Percentiles rank a stretch among this genome's conserved stretches.
These are phyloP conservation scores for Andrena minutula DNA, from an alignment of 2,888 invertebrate species.

Conservation along the genomic window DNA sequence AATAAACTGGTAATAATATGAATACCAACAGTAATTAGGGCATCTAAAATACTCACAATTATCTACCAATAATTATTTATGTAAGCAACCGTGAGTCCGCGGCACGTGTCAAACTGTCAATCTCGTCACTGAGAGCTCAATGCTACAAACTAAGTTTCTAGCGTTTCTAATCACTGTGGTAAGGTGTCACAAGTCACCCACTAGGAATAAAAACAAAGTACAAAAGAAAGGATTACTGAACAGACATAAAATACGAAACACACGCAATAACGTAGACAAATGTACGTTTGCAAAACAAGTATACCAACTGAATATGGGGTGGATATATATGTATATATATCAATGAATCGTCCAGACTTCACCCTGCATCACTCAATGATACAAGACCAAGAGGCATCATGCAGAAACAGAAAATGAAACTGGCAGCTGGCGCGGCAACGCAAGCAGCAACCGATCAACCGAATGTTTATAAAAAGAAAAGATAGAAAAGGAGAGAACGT, in stretches of 20 bases:
- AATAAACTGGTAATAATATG: too few species aligned
- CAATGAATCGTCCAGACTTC: constrained; percentile 59
- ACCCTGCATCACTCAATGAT: constrained; percentile 44
- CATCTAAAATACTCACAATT: too few species aligned
- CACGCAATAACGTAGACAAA: constrained; percentile 62
- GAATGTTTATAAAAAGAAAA: not conserved
- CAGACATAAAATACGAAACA: constrained; percentile 46
- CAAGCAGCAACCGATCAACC: constrained; percentile 73
- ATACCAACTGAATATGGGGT: constrained; percentile 80
- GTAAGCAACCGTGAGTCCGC: not conserved
- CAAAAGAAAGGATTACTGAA: constrained; percentile 39
- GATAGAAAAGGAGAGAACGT: constrained; percentile 6
- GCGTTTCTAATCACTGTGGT: constrained; percentile 55
- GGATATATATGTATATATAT: constrained; percentile 54
- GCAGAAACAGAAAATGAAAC: constrained; percentile 57
- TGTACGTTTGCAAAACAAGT: constrained; percentile 78
- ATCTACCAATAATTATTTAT: too few species aligned
- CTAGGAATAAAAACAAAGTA: constrained; percentile 50
- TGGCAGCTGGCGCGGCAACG: constrained; percentile 61
- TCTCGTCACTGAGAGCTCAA: constrained; percentile 8
- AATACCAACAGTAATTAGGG: too few species aligned
- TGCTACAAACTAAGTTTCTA: constrained; percentile 61
- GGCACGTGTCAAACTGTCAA: not conserved
- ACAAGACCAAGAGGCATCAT: constrained; percentile 53
- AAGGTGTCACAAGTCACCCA: constrained; percentile 56